Conservation (phyloP, 1,140 invertebrate genomes). For the Drosophila varians region DNA sequence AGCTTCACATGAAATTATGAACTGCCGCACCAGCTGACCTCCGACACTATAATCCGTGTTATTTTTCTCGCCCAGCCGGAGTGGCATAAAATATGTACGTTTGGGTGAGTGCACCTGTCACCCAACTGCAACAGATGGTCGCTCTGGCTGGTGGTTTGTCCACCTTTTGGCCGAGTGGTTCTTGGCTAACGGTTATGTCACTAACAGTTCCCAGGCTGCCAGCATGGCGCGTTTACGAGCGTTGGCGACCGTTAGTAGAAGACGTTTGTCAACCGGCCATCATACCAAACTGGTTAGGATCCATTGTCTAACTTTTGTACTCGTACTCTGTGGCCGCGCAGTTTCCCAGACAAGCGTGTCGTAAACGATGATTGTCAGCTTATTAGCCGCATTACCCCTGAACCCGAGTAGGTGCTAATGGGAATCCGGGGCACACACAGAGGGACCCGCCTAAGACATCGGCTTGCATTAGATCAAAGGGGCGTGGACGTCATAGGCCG, state of each 20-base stretch:
- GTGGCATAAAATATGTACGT: neutral
- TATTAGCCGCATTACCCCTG: constrained; percentile 46
- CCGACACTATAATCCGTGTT: neutral
- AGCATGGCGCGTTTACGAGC: constrained; percentile 50
- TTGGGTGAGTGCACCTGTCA: constrained; percentile 28
- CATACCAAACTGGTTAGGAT: constrained; percentile 52
- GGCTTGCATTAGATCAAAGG: constrained; percentile 59
- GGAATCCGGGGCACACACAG: constrained; percentile 17
- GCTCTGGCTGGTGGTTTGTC: neutral
- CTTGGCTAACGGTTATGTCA: constrained; percentile 70
- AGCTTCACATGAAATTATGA: neutral
- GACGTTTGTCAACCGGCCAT: constrained; percentile 51
- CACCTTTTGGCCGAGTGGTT: constrained; percentile 39
- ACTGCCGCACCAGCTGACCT: constrained; percentile 4
- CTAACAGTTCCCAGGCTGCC: constrained; percentile 46
- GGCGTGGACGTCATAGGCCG: constrained; percentile 50
- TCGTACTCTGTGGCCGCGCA: constrained; percentile 56
- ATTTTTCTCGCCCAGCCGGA: neutral
- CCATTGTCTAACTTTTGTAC: constrained; percentile 55
- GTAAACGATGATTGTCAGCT: constrained; percentile 66
- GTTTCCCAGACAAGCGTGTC: constrained; percentile 51
- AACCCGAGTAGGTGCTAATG: constrained; percentile 1
- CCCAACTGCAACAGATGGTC: constrained; percentile 11
- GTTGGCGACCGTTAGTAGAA: constrained; percentile 60
- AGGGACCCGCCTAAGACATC: constrained; percentile 38